Base-by-base conservation (phyloP, 1,140 invertebrate species). In the Augochlora pura region DNA sequence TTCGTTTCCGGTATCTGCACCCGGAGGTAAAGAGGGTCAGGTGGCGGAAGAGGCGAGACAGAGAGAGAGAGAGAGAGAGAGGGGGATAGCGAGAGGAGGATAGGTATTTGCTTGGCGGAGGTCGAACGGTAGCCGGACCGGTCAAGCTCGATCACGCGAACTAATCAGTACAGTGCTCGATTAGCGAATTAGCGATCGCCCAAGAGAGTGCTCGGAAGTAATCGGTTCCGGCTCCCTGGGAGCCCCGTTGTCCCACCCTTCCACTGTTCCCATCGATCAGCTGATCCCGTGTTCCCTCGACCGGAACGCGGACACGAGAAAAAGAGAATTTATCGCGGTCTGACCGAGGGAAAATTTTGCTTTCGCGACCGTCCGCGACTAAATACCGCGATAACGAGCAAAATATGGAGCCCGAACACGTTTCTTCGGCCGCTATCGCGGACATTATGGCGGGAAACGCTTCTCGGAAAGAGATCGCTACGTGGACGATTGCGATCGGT, bases 271-370 rank as follows among this genome's bases (percentile, higher is more conserved):
- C 75, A 79, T 84, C 75, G 80, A 84, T 83, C 82, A 73, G 74
- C 64, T 80, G 77, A 82, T 82, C 59, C 32, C 4, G 77, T 73
- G 74, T 64, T 82, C 74, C 32, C 27, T 14, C 12, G 46, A 57
- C 66, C 42, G 54, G 81, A 83, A 84, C 27, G 64, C n/a, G 59
- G 82, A 84, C 78, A 84, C 64, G 63, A 73, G 57, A 54, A 82
- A 73, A 82, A 82, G 68, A 73, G 63, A 38, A 68, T 83, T 82
- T 82, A 82, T 77, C 39, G 66, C 46, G 27, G 21, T 38, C n/a
- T 38, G 32, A 54, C 5, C 23, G 8, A 2, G 2, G 18, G 23
- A 1, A 12, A 63, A 21, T n/a, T 63, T 62, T 38, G 1, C 21
- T 21, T 46, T 42, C 18, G 18, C 16, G 38, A 2, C 9, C 9